Conservation (phyloP, 2,797 vertebrate genomes). For the Basileuterus tristriatus region DNA sequence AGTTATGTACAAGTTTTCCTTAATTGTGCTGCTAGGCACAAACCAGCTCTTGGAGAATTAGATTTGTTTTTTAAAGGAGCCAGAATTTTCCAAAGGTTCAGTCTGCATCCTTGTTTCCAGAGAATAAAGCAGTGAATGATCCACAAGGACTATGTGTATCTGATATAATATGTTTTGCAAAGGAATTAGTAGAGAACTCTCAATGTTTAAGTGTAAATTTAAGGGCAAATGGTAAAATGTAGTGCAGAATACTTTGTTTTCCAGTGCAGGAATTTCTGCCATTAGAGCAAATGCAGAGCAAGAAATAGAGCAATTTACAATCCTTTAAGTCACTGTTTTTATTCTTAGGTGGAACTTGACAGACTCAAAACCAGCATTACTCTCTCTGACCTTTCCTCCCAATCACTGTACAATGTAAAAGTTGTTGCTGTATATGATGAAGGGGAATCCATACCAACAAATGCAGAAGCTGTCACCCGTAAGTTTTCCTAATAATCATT, state of each 20-base stretch:
- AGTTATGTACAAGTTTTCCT: background rate
- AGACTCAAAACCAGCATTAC: conserved; percentile 78
- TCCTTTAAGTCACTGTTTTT: background rate
- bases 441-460: conserved; percentile 78
- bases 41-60: background rate
- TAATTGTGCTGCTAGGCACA: background rate
- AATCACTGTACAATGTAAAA: conserved; percentile 85
- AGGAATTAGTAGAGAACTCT: background rate
- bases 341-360: conserved; percentile 82
- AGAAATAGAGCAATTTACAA: background rate
- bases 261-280: background rate
- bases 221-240: background rate
- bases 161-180: background rate
- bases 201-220: background rate
- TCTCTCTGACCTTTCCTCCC: conserved; percentile 84
- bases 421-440: conserved; percentile 86
- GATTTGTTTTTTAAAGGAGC: background rate
- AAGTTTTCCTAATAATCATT: conserved; percentile 21
- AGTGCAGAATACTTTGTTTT: background rate
- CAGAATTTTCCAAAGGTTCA: background rate
- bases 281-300: background rate
- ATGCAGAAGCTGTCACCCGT: conserved; percentile 86
- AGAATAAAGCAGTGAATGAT: background rate
- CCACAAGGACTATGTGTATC: background rate
- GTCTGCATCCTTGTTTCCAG: background rate